phyloP scores from a whole-genome alignment of 1,140 invertebrate genomes.

The Daktulosphaira vitifoliae region DNA sequence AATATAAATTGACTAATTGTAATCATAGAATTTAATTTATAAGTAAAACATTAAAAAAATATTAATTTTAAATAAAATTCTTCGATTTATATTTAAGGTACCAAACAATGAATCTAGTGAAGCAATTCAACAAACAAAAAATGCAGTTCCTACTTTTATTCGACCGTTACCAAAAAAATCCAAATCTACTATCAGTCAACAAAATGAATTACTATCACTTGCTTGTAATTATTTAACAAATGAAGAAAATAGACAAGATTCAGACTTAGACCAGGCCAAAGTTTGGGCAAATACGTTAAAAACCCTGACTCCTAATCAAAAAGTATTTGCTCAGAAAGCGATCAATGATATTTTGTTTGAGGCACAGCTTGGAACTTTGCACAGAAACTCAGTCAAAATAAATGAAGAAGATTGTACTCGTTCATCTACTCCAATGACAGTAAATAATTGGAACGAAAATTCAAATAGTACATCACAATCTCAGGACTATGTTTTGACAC shows the following conservation, averaged over 20 bases:
- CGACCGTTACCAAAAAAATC: no score
- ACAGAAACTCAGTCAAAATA: constrained; percentile 28
- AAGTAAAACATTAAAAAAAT: background rate
- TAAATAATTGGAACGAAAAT: no score
- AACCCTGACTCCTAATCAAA: constrained; percentile 27
- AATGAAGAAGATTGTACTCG: constrained; percentile 31
- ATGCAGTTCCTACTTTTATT: no score
- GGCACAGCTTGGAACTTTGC: constrained; percentile 27
- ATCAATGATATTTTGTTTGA: constrained; percentile 35
- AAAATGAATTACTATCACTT: no score
- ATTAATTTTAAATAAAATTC: background rate
- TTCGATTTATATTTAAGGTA: background rate
- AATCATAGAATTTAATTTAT: background rate
- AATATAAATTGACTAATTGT: no score
- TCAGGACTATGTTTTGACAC: no score
- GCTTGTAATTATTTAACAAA: no score
- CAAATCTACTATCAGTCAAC: no score
- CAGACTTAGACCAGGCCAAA: background rate
- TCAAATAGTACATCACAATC: no score
- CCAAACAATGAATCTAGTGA: background rate
- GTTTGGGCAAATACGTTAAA: background rate
- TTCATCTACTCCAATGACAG: no score
- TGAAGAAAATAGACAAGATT: no score
- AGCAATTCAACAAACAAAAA: background rate
- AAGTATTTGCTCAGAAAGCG: constrained; percentile 35